phyloP scores from a whole-genome alignment of 2,888 invertebrate genomes.

The Palloptera scutellata region DNA sequence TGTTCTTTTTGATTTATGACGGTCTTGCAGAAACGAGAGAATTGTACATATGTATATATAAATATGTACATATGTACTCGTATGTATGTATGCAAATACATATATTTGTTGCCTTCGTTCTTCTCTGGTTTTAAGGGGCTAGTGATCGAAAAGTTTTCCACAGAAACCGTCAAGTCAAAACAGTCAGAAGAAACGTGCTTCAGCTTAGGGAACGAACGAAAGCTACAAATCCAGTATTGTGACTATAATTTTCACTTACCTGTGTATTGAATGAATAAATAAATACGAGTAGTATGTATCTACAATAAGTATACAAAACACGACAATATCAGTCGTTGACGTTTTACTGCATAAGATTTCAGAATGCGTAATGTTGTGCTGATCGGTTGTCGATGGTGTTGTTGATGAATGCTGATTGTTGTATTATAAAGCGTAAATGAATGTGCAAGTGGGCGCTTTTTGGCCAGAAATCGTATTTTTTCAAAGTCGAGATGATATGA shows the following conservation, averaged over 20 bases:
- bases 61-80: slow-evolving; percentile 10
- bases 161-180: slow-evolving; percentile 8
- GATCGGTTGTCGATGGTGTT: slow-evolving; percentile 1
- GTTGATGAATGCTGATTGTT: not conserved
- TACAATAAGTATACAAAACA: slow-evolving; percentile 3
- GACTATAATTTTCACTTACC: slow-evolving; percentile 24
- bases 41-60: slow-evolving; percentile 21
- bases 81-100: not conserved
- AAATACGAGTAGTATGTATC: slow-evolving; percentile 5
- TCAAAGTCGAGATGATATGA: too few species aligned
- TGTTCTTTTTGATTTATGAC: too few species aligned
- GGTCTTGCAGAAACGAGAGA: too few species aligned
- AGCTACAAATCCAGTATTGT: slow-evolving; percentile 4
- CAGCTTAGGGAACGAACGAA: not conserved
- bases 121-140: not conserved
- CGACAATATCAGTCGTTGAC: slow-evolving; percentile 10
- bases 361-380: not conserved
- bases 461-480: not conserved
- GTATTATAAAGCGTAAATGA: not conserved
- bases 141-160: slow-evolving; percentile 16
- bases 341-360: not conserved
- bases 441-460: not conserved
- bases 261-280: slow-evolving; percentile 30
- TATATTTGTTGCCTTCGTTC: slow-evolving; percentile 9
- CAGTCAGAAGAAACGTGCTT: not conserved